Conservation (phyloP, 2,113 vertebrate genomes). For the Hypanus sabinus region DNA sequence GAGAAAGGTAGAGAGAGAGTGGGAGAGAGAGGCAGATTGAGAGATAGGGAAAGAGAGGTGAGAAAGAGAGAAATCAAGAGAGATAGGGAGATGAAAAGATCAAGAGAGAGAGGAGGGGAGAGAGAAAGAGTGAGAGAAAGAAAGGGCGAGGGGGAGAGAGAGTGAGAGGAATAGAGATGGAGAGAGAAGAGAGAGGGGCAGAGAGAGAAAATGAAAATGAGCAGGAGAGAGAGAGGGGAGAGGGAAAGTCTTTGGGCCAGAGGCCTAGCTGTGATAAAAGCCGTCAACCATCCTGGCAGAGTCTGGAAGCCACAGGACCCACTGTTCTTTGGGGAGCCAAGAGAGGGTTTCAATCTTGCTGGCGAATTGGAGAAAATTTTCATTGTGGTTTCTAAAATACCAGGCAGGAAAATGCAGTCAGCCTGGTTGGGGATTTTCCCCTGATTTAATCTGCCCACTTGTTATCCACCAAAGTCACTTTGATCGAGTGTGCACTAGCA, state of each 20-base stretch:
- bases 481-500: background rate
- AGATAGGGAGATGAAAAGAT: background rate
- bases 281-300: too few species aligned
- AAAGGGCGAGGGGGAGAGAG: too few species aligned
- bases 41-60: background rate
- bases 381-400: background rate
- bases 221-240: too few species aligned
- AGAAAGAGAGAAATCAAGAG: background rate
- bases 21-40: background rate
- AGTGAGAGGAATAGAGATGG: too few species aligned
- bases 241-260: too few species aligned
- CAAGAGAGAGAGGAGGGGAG: too few species aligned
- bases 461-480: background rate
- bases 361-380: background rate
- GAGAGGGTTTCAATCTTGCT: background rate
- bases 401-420: background rate
- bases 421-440: background rate
- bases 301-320: background rate
- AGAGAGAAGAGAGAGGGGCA: too few species aligned
- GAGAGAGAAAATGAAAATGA: too few species aligned
- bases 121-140: too few species aligned
- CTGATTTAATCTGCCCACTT: background rate
- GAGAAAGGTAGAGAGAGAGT: background rate
- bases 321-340: background rate
- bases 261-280: too few species aligned